A percentile compares a stretch with the other conserved stretches of the same genome.
Conservation (phyloP, 2,113 vertebrate genomes). For the Loxodonta africana region DNA sequence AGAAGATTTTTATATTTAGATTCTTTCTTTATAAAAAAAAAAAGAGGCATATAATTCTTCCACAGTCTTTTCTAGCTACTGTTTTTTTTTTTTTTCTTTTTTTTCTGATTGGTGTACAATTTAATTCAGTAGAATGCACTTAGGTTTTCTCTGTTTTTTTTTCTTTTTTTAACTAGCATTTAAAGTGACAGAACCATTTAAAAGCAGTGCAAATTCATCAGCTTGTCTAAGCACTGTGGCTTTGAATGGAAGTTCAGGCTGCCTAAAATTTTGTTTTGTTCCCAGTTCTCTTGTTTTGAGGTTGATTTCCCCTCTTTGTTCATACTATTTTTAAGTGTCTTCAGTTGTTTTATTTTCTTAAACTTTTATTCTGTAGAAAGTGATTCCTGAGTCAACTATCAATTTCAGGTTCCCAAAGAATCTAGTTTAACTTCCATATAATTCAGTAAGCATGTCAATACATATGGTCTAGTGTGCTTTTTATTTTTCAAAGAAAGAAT, state of each 20-base stretch:
- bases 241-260: not conserved
- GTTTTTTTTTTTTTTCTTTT: not conserved
- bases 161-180: not conserved
- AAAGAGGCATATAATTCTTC: not conserved
- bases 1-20: not conserved
- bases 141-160: not conserved
- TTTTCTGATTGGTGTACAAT: not conserved
- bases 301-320: not conserved
- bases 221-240: constrained; percentile 20
- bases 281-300: not conserved
- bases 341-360: not conserved
- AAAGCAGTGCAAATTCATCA: constrained; percentile 19
- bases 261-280: not conserved
- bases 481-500: not conserved
- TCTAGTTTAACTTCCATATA: not conserved
- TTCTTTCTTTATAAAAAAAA: constrained; percentile 37
- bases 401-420: constrained; percentile 24
- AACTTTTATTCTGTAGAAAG: not conserved
- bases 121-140: not conserved
- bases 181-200: constrained; percentile 55
- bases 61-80: not conserved
- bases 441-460: not conserved
- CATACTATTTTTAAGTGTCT: not conserved
- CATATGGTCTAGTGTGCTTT: not conserved
- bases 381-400: not conserved